phyloP scores from a whole-genome alignment of 2,797 vertebrate species.

The Galaxias olidus region DNA sequence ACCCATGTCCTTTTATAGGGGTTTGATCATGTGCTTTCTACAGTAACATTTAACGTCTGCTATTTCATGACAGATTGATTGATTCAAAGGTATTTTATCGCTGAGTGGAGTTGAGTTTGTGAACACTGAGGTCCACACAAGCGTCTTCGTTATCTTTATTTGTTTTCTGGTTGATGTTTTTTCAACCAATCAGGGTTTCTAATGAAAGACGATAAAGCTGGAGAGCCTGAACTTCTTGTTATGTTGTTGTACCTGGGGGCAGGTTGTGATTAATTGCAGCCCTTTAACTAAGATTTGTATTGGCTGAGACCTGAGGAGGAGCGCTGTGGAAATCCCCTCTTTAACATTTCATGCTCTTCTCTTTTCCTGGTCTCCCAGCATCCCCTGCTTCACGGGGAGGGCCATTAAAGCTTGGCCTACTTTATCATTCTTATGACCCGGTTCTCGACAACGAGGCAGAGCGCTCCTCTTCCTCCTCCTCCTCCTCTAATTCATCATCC shows the following conservation, averaged over 20 bases:
- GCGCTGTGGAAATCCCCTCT: slow-evolving; percentile 56
- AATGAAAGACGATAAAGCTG: no score
- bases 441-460: slow-evolving; percentile 60
- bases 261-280: slow-evolving; percentile 14
- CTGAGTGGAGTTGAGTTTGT: no score
- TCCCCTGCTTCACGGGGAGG: slow-evolving; percentile 57
- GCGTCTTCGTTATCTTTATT: no score
- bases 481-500: slow-evolving; percentile 81
- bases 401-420: slow-evolving; percentile 75
- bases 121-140: no score
- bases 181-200: no score
- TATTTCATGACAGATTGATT: no score
- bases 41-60: no score
- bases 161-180: no score
- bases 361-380: slow-evolving; percentile 41
- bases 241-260: slow-evolving; percentile 7
- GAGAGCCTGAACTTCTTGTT: no score
- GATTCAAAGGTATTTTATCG: no score
- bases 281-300: slow-evolving; percentile 22
- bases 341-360: slow-evolving; percentile 61
- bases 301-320: slow-evolving; percentile 34
- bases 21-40: no score
- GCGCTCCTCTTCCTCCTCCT: slow-evolving; percentile 65
- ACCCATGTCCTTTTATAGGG: no score
- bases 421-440: slow-evolving; percentile 84